These are phyloP conservation scores for Drosophila lacertosa DNA, from an alignment of 1,140 invertebrate species.

Conservation along the genomic window DNA sequence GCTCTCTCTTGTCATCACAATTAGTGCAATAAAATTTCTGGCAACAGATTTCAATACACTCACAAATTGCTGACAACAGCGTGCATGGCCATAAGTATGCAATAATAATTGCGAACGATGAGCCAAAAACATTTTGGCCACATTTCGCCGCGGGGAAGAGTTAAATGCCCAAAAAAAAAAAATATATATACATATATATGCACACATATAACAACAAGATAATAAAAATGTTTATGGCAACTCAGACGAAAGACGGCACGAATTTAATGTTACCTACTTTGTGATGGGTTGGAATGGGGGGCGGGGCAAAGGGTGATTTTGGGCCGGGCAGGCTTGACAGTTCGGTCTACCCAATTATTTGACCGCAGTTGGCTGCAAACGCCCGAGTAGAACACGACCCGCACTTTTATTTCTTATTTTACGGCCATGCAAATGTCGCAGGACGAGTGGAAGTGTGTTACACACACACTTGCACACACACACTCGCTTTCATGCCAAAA, in stretches of 20 bases:
- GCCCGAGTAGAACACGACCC: conserved; percentile 25
- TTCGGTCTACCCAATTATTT: conserved; percentile 48
- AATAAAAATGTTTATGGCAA: conserved; percentile 64
- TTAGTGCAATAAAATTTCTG: background rate
- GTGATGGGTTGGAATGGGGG: background rate
- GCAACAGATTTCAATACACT: background rate
- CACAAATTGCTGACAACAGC: background rate
- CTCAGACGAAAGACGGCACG: conserved; percentile 19
- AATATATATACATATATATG: no score
- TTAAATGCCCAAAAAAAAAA: conserved; percentile 12
- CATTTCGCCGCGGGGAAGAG: conserved; percentile 24
- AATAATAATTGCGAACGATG: conserved; percentile 76
- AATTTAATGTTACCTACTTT: conserved; percentile 43
- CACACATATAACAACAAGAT: conserved; percentile 48
- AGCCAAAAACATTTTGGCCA: conserved; percentile 1
- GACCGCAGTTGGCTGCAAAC: conserved; percentile 39
- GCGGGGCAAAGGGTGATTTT: background rate
- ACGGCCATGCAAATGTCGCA: conserved; percentile 68
- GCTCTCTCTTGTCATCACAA: background rate
- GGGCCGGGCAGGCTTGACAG: background rate
- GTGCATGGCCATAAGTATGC: conserved; percentile 51
- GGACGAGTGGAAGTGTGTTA: background rate
- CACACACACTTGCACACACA: conserved; percentile 3
- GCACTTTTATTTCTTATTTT: conserved; percentile 75
- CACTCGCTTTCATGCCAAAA: conserved; percentile 52